Conservation (phyloP, 2,113 vertebrate species). For the Mesocricetus auratus region DNA sequence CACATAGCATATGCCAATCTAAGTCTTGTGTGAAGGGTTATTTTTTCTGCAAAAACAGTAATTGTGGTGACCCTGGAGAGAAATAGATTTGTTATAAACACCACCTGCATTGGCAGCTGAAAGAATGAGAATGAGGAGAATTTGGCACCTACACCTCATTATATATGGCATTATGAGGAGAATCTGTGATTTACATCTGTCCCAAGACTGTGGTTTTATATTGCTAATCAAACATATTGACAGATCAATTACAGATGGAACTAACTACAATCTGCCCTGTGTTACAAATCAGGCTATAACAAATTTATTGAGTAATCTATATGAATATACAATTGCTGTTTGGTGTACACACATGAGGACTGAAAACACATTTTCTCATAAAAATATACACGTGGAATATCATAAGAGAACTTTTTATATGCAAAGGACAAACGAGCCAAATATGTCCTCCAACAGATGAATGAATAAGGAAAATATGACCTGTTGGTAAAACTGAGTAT, state of each 20-base stretch:
- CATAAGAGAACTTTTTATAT: not conserved
- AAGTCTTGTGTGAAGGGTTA: constrained; percentile 15
- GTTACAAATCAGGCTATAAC: constrained; percentile 9
- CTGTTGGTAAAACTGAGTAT: not conserved
- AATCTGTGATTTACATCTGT: constrained; percentile 57
- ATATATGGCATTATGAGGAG: constrained; percentile 36
- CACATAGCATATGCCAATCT: constrained; percentile 17
- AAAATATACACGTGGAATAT: not conserved
- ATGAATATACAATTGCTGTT: not conserved
- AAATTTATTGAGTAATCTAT: constrained; percentile 17
- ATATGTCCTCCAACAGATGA: not conserved
- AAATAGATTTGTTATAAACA: constrained; percentile 59
- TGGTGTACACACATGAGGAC: not conserved
- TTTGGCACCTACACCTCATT: constrained; percentile 46
- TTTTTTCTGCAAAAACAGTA: constrained; percentile 43
- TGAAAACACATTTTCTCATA: not conserved
- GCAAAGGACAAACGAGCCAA: not conserved
- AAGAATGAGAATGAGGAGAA: constrained; percentile 56
- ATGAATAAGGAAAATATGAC: not conserved
- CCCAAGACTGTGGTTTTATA: constrained; percentile 49
- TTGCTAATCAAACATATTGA: constrained; percentile 51
- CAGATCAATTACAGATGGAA: constrained; percentile 39
- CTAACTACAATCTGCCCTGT: not conserved
- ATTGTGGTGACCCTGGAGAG: constrained; percentile 47
- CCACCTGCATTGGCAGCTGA: constrained; percentile 63